Conservation (phyloP, 2,797 vertebrate species). For the Pelobates cultripes region DNA sequence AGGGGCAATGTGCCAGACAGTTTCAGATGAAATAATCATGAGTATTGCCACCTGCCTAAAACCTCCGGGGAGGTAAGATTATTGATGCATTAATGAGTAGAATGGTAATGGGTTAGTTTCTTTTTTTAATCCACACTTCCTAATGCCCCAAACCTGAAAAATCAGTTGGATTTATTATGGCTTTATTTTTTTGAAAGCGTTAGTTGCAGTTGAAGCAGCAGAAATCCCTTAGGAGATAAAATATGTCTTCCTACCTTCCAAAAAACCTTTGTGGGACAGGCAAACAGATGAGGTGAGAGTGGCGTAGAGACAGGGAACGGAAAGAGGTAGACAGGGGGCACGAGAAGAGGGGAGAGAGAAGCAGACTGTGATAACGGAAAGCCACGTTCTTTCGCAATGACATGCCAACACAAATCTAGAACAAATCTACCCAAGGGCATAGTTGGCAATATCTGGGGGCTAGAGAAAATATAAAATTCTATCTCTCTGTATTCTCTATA, state of each 20-base stretch:
- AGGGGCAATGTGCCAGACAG: no score
- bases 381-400: conserved; percentile 30
- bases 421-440: no score
- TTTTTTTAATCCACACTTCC: neutral
- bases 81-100: neutral
- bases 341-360: conserved; percentile 45
- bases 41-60: neutral
- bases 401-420: neutral
- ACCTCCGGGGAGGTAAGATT: neutral
- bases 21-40: neutral
- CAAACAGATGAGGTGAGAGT: conserved; percentile 55
- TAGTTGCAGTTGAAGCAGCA: neutral
- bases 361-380: neutral
- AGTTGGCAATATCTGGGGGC: no score
- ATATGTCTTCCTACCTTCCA: conserved; percentile 81
- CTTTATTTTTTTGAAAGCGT: neutral
- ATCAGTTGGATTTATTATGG: neutral
- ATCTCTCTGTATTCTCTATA: no score
- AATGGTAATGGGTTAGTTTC: neutral
- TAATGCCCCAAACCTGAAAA: neutral
- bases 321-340: conserved; percentile 46
- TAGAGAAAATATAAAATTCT: no score
- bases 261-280: conserved; percentile 81
- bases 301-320: neutral
- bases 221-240: conserved; percentile 42